Evolutionary conservation across 2,113 vertebrate species (phyloP), one percentile per base, ranked within the genome.

Genomic region (Pristiophorus japonicus): DNA sequence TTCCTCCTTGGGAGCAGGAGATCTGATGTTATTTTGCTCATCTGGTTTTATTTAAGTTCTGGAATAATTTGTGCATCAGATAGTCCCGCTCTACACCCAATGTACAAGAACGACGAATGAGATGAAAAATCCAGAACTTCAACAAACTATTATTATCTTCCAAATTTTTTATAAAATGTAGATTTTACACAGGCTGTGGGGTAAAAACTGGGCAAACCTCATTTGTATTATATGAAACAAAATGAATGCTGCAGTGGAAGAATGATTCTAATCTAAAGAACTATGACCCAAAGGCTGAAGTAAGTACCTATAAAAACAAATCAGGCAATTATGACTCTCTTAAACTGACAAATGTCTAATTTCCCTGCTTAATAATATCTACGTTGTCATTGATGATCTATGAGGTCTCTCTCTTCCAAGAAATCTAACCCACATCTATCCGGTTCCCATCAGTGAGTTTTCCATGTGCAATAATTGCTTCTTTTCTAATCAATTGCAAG

Each of bases 311-410:
- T 70, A 94, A 73, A 94, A 94, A 70, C 65, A 94, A 70, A 51
- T 94, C 93, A 94, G 66, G 93, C 45, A 94, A 70, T 73, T 94
- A 47, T 47, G n/a, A 51, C 66, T 94, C 66, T 70, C 24, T 73
- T 59, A 51, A 73, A 94, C 42, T 70, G 93, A 47, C 93, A 70
- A 94, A 70, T 34, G 42, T 94, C 93, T 34, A 45, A 94, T 73
- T 94, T 94, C 66, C 66, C 42, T 73, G 42, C 65, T 51, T 94
- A 94, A 11, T 70, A 94, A 94, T 94, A 94, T 73, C 38, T 73
- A 73, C 65, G 66, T 73, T 94, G 65, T 94, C 93, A 73, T 51
- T 94, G 38, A 51, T 94, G 93, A 94, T 42, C 73, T 94, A 94
- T 94, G 93, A 94, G 66, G 38, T 14, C 27, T 45, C 5, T 3